These are phyloP conservation scores for Apostichopus parvimensis DNA, from an alignment of 35 echinoderm and acorn worm species.

Conservation along the genomic window DNA sequence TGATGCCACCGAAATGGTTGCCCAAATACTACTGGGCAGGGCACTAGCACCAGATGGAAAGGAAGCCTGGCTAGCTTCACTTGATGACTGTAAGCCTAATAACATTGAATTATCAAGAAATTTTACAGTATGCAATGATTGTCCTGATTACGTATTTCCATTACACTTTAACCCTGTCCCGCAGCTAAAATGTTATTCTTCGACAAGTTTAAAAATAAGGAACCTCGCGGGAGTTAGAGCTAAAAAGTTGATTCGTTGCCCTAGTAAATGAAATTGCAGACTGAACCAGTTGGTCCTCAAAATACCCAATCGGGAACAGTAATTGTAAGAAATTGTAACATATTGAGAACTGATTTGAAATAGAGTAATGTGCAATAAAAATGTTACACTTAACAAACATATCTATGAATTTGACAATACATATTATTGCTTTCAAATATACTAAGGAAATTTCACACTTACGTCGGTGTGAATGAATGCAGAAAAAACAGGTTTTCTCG, in stretches of 20 bases:
- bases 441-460: too few species aligned
- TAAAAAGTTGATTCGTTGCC: background rate
- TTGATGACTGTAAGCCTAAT: background rate
- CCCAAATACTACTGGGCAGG: constrained; percentile 33
- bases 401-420: too few species aligned
- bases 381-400: too few species aligned
- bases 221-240: background rate
- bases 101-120: background rate
- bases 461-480: too few species aligned
- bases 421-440: too few species aligned
- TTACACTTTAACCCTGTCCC: constrained; percentile 12
- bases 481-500: too few species aligned
- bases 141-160: background rate
- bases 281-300: background rate
- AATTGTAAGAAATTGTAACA: background rate
- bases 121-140: constrained; percentile 18
- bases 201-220: background rate
- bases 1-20: constrained; percentile 24
- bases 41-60: constrained; percentile 9
- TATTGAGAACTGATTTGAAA: too few species aligned
- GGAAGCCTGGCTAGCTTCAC: background rate
- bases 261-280: constrained; percentile 12
- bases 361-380: too few species aligned
- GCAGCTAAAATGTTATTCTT: background rate
- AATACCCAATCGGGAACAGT: constrained; percentile 1